These are phyloP conservation scores for Ruditapes philippinarum DNA, from an alignment of 1,140 invertebrate genomes.

Conservation along the genomic window DNA sequence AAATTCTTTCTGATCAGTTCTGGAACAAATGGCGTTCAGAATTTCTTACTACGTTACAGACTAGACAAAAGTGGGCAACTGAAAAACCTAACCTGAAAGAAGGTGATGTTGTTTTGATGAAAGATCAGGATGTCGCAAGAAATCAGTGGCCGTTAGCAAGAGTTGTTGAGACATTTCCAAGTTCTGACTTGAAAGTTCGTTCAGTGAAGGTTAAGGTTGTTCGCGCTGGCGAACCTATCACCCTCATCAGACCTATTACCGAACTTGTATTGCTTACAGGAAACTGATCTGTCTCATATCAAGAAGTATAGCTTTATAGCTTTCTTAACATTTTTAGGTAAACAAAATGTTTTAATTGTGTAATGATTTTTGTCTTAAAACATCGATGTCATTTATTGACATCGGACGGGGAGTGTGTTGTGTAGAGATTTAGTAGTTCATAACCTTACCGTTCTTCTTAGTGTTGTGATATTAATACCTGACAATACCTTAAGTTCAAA, in stretches of 20 bases:
- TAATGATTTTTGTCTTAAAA: too few relatives aligned
- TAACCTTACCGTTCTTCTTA: too few relatives aligned
- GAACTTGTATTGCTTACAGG: conserved; percentile 33
- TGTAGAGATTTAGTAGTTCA: too few relatives aligned
- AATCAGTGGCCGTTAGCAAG: conserved; percentile 60
- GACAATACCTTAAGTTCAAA: too few relatives aligned
- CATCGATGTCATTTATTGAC: too few relatives aligned
- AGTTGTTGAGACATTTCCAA: conserved; percentile 7
- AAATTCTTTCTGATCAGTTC: conserved; percentile 62
- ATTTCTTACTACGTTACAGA: conserved; percentile 44
- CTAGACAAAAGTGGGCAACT: not conserved
- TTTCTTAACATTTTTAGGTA: too few relatives aligned
- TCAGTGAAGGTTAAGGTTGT: conserved; percentile 1
- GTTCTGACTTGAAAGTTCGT: conserved; percentile 50
- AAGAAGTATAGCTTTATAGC: too few relatives aligned
- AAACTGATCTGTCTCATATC: too few relatives aligned
- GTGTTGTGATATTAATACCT: too few relatives aligned
- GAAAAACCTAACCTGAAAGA: conserved; percentile 27
- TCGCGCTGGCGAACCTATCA: not conserved
- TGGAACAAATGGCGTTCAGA: conserved; percentile 65
- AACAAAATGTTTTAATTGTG: too few relatives aligned
- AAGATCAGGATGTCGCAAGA: conserved; percentile 36
- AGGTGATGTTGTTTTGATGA: conserved; percentile 67
- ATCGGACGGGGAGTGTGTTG: too few relatives aligned
- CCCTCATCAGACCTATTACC: not conserved